A percentile compares a stretch with the other conserved stretches of the same genome.
Evolutionary conservation across 2,888 invertebrate species (phyloP).

Genomic region (Zygaena filipendulae): DNA sequence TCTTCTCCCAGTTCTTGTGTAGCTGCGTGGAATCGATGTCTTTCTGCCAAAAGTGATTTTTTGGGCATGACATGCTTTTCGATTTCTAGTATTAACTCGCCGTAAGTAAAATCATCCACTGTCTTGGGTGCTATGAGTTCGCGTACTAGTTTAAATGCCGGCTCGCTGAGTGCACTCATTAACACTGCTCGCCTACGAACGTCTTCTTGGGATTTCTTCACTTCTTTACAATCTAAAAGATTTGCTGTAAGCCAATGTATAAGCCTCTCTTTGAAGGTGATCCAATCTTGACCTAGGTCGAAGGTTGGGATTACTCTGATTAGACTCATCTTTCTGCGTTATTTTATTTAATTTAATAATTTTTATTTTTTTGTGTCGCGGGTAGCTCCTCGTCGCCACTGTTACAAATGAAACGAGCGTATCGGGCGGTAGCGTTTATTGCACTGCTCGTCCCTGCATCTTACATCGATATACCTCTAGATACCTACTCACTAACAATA

Average conservation of each 20-base stretch:
- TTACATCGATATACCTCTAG: too few relatives aligned
- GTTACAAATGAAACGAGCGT: not conserved
- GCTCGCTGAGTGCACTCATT: not conserved
- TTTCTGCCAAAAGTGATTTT: conserved; percentile 3
- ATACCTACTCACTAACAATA: too few relatives aligned
- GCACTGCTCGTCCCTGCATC: too few relatives aligned
- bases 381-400: not conserved
- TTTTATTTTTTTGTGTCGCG: too few relatives aligned
- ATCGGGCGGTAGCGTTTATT: not conserved
- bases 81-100: not conserved
- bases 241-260: too few relatives aligned
- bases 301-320: not conserved
- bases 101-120: not conserved
- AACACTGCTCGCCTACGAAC: not conserved
- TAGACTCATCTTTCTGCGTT: not conserved
- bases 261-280: not conserved
- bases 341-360: not conserved
- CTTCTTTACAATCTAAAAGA: too few relatives aligned
- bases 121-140: not conserved
- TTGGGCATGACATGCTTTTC: conserved; percentile 1
- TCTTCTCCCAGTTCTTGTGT: conserved; percentile 1
- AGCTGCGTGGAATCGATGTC: conserved; percentile 1
- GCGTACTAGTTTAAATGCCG: not conserved
- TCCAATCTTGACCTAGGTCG: not conserved
- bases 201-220: too few relatives aligned